Evolutionary conservation across 35 echinoderm and acorn worm species (phyloP).

Genomic region (Holothuria glaberrima): DNA sequence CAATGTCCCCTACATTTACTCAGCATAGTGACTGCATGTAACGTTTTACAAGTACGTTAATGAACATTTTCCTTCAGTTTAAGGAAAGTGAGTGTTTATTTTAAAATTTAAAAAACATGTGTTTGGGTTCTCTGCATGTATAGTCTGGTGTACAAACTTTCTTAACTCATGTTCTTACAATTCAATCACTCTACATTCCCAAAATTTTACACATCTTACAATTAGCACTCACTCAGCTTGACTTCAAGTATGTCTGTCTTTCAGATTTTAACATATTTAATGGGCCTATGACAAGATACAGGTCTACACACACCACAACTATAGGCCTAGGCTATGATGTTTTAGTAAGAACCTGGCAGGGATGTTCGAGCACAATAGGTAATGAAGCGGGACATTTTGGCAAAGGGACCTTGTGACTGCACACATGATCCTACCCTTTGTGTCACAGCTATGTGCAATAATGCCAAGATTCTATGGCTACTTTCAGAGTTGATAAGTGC

Average conservation of each 20-base stretch:
- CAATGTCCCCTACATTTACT: constrained; percentile 11
- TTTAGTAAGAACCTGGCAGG: neutral
- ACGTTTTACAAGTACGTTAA: constrained; percentile 16
- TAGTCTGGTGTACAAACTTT: constrained; percentile 31
- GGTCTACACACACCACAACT: constrained; percentile 1
- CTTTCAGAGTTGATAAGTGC: neutral
- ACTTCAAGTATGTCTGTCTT: constrained; percentile 2
- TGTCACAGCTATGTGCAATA: constrained; percentile 11
- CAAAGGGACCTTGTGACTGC: constrained; percentile 21
- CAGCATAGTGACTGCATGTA: neutral
- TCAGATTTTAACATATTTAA: constrained; percentile 15
- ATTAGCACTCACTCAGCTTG: neutral
- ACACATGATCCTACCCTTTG: neutral
- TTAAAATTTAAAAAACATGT: constrained; percentile 1
- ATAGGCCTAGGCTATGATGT: neutral
- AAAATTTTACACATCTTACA: constrained; percentile 3
- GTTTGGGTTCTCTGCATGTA: constrained; percentile 29
- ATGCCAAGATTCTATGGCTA: neutral
- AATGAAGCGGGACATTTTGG: constrained; percentile 18
- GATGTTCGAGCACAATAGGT: neutral
- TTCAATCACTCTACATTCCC: neutral
- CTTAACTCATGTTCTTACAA: constrained; percentile 4
- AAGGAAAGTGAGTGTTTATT: neutral
- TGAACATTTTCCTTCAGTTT: constrained; percentile 10
- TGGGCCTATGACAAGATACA: constrained; percentile 14